A percentile compares a stretch with the other conserved stretches of the same genome.
These are phyloP conservation scores for Neuroscelio doddi DNA, from an alignment of 2,888 invertebrate species.

Conservation along the genomic window DNA sequence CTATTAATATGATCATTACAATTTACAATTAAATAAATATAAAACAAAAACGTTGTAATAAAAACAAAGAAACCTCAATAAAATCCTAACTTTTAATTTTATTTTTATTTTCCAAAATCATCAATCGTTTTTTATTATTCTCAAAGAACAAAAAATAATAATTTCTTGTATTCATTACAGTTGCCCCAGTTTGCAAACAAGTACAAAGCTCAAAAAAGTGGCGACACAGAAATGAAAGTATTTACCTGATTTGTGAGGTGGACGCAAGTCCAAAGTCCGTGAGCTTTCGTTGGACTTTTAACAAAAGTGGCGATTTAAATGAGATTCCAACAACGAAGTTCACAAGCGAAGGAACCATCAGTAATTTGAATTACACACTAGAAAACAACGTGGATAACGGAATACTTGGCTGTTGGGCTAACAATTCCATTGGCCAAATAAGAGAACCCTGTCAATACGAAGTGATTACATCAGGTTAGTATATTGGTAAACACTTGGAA, in stretches of 20 bases:
- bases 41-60: too few species aligned
- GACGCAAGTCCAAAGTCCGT: conserved; percentile 89
- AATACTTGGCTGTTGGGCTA: conserved; percentile 89
- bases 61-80: too few species aligned
- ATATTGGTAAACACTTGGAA: not conserved
- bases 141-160: not conserved
- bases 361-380: conserved; percentile 87
- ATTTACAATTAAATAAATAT: too few species aligned
- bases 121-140: not conserved
- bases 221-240: conserved; percentile 79
- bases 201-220: conserved; percentile 77
- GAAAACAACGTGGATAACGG: conserved; percentile 91
- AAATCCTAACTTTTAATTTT: too few species aligned
- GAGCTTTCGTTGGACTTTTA: conserved; percentile 93
- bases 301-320: conserved; percentile 87
- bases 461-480: conserved; percentile 85
- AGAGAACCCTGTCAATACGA: conserved; percentile 90
- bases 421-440: conserved; percentile 87
- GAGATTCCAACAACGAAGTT: conserved; percentile 80
- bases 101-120: not conserved
- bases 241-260: conserved; percentile 87
- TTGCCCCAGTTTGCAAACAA: conserved; percentile 66
- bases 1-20: too few species aligned
- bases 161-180: conserved; percentile 46
- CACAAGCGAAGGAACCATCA: conserved; percentile 77